A percentile compares a stretch with the other conserved stretches of the same genome.
Evolutionary conservation across 1,140 invertebrate species (phyloP).

Genomic region (Cotesia vestalis): DNA sequence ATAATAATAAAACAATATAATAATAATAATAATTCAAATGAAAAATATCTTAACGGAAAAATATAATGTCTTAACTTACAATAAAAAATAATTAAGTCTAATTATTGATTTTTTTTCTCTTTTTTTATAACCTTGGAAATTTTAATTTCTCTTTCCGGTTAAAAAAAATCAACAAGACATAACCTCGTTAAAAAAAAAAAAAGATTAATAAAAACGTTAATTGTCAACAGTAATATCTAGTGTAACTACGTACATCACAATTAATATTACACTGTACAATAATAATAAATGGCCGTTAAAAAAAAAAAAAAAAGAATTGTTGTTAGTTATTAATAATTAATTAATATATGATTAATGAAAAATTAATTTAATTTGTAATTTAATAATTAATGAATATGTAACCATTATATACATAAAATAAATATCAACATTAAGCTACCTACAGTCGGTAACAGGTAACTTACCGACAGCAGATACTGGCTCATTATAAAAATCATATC

Average conservation of each 20-base stretch:
- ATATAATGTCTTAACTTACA: too few relatives aligned
- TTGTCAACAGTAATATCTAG: slow-evolving; percentile 36
- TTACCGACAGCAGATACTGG: not conserved
- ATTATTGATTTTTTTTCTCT: too few relatives aligned
- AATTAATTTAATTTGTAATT: not conserved
- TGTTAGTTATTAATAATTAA: not conserved
- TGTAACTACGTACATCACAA: slow-evolving; percentile 8
- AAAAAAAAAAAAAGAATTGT: not conserved
- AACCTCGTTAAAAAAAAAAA: too few relatives aligned
- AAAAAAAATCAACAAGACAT: too few relatives aligned
- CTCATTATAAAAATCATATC: slow-evolving; percentile 43
- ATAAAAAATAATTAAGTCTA: too few relatives aligned
- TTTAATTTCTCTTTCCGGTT: too few relatives aligned
- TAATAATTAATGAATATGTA: not conserved
- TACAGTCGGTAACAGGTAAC: not conserved
- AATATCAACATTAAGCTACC: slow-evolving; percentile 12
- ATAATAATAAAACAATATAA: slow-evolving; percentile 7
- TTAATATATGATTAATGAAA: slow-evolving; percentile 29
- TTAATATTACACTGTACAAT: slow-evolving; percentile 14
- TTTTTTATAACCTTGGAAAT: too few relatives aligned
- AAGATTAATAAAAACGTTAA: too few relatives aligned
- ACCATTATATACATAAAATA: slow-evolving; percentile 10
- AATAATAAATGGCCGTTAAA: not conserved
- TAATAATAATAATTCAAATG: too few relatives aligned
- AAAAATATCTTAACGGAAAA: too few relatives aligned